Evolutionary conservation across 2,113 vertebrate species (phyloP).

Genomic region (Atlantisia rogersi): DNA sequence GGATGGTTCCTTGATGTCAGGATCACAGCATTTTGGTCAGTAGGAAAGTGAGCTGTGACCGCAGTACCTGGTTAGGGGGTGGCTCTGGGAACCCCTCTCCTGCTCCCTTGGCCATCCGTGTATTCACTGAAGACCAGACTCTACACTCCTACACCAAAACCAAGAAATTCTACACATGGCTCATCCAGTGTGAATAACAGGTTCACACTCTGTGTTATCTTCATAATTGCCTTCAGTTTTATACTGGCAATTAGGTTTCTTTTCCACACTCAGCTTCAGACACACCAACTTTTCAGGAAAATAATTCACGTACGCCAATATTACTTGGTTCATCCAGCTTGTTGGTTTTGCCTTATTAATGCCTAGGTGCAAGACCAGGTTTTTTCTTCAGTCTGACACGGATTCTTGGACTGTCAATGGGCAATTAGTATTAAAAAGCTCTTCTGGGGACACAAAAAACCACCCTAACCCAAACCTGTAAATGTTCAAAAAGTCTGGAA

Average conservation of each 20-base stretch:
- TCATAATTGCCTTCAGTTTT: slow-evolving; percentile 24
- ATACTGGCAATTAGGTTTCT: slow-evolving; percentile 34
- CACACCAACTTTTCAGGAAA: slow-evolving; percentile 57
- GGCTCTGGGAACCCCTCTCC: not conserved
- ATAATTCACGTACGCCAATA: slow-evolving; percentile 69
- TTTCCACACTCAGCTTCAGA: slow-evolving; percentile 48
- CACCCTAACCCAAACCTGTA: slow-evolving; percentile 52
- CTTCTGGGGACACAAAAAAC: slow-evolving; percentile 63
- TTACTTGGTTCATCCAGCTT: slow-evolving; percentile 42
- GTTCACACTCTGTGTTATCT: not conserved
- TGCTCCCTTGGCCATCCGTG: not conserved
- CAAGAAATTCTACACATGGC: not conserved
- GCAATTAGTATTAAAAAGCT: slow-evolving; percentile 76
- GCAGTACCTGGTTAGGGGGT: not conserved
- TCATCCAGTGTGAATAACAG: not conserved
- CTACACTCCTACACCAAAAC: not conserved
- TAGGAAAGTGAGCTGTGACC: not conserved
- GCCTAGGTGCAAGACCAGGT: slow-evolving; percentile 60
- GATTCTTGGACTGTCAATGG: slow-evolving; percentile 63
- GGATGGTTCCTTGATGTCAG: not conserved
- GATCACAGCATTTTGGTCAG: not conserved
- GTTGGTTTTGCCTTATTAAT: slow-evolving; percentile 75
- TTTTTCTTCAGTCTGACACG: slow-evolving; percentile 69
- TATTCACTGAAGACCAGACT: not conserved
- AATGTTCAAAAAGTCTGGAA: slow-evolving; percentile 64